Base-by-base conservation (phyloP, 1,140 invertebrate species). In the Thereuonema tuberculata region DNA sequence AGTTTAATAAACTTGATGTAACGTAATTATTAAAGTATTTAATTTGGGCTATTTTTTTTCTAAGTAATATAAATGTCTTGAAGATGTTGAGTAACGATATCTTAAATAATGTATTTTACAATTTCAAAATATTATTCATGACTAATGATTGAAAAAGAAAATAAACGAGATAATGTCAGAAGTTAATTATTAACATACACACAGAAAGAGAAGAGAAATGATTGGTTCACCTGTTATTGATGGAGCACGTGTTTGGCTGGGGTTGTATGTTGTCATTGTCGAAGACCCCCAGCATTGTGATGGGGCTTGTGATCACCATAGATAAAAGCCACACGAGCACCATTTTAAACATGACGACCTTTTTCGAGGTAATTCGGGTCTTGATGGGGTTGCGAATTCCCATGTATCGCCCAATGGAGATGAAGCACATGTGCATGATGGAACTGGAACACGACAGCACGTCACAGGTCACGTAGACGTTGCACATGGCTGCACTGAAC, bases 351-450 rank as follows among this genome's bases (percentile, higher is more conserved):
- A 83, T 81, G 9, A 90, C 85, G 61, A 87, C 76, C 46, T 84
- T 78, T 66, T 86, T 86, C 1, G 86, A 88, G 21, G 82, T 84
- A 61, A 69, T 70, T 25, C 88, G 75, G 14, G 85, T 88, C 66
- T 84, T 86, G 62, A 97, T 73, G 0, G 93, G 93, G 73, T 90
- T 89, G 29, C 89, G 78, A 60, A 97, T 94, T 47, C 90, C 90
- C 60, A 94, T 72, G 73, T 93, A 97, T 66, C 93, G 82, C 61
- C 91, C 90, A 63, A 97, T 78, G 37, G 87, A 91, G 71, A 97
- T 96, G 75, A 91, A 93, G 71, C 91, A 93, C 90, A 97, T 95
- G 79, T 97, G 93, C 82, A 94, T 86, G 69, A 97, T 97, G 67
- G 87, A 91, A 5, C 89, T 86, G 0, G 89, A 92, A 69, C 93